Evolutionary conservation across 2,888 invertebrate genomes (phyloP).

Genomic region (Mythimna vitellina): DNA sequence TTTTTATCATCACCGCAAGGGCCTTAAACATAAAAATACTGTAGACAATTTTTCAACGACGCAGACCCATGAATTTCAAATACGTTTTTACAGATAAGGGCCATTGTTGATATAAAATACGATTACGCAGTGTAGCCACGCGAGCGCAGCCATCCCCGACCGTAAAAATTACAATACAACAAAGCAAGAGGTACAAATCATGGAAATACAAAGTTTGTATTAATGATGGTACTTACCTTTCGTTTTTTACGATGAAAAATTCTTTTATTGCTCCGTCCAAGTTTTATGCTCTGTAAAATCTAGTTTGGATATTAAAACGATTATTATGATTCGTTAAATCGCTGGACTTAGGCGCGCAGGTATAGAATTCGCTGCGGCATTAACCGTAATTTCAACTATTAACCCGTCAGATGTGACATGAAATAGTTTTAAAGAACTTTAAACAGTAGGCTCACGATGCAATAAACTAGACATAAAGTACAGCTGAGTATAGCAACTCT

Average conservation of each 20-base stretch:
- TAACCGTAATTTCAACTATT: conserved; percentile 58
- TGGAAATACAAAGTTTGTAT: conserved; percentile 84
- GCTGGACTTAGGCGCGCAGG: conserved; percentile 36
- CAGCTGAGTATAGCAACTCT: conserved; percentile 26
- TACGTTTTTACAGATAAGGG: conserved; percentile 87
- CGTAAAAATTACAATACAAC: conserved; percentile 88
- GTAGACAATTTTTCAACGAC: conserved; percentile 85
- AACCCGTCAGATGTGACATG: conserved; percentile 62
- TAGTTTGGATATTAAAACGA: conserved; percentile 71
- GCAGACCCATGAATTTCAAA: conserved; percentile 87
- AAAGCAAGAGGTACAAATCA: conserved; percentile 85
- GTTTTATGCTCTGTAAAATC: conserved; percentile 73
- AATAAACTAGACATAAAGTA: conserved; percentile 50
- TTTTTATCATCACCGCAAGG: conserved; percentile 80
- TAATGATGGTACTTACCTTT: conserved; percentile 80
- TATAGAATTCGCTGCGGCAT: conserved; percentile 44
- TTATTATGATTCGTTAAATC: conserved; percentile 63
- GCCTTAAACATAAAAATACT: conserved; percentile 83
- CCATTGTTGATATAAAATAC: conserved; percentile 88
- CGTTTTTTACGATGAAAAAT: conserved; percentile 79
- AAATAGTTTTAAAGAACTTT: conserved; percentile 57
- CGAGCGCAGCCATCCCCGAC: conserved; percentile 80
- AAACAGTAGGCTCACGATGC: conserved; percentile 41
- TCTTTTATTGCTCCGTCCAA: conserved; percentile 74
- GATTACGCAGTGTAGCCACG: conserved; percentile 87